Percentiles rank a stretch among this genome's conserved stretches.
Evolutionary conservation across 2,888 invertebrate genomes (phyloP).

Genomic region (Hemaris fuciformis): DNA sequence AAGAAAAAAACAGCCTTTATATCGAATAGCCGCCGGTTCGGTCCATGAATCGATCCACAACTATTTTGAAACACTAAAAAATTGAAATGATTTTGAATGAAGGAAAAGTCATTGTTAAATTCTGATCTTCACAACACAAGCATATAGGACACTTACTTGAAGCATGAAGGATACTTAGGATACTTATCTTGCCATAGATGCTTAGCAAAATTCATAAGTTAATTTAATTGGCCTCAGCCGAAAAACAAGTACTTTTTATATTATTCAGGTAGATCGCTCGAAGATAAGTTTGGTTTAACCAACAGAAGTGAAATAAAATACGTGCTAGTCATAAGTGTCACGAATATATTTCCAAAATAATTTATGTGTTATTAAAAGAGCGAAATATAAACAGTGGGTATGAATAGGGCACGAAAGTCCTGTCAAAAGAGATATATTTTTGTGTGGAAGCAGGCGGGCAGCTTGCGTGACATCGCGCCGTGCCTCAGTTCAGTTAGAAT

Average conservation of each 20-base stretch:
- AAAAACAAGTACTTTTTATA: no score
- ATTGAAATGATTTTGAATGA: no score
- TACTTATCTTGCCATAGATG: no score
- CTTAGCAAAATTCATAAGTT: no score
- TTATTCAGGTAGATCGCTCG: no score
- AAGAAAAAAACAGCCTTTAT: no score
- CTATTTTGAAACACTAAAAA: background rate
- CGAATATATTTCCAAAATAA: background rate
- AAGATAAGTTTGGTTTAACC: background rate
- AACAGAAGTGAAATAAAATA: background rate
- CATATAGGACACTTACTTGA: no score
- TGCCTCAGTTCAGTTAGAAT: conserved; percentile 60
- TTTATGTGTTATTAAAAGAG: background rate
- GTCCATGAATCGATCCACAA: background rate
- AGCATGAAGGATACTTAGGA: no score
- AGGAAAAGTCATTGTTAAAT: no score
- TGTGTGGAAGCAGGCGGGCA: conserved; percentile 28
- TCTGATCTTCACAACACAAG: no score
- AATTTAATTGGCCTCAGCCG: no score
- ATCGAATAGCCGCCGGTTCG: no score
- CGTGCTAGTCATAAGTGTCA: background rate
- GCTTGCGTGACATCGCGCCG: conserved; percentile 65
- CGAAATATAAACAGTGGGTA: background rate
- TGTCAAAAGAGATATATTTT: conserved; percentile 12
- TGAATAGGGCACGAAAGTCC: conserved; percentile 1